Percentiles rank a stretch among this genome's conserved stretches.
Conservation (phyloP, 2,888 invertebrate species). For the Aspidiotus destructor region DNA sequence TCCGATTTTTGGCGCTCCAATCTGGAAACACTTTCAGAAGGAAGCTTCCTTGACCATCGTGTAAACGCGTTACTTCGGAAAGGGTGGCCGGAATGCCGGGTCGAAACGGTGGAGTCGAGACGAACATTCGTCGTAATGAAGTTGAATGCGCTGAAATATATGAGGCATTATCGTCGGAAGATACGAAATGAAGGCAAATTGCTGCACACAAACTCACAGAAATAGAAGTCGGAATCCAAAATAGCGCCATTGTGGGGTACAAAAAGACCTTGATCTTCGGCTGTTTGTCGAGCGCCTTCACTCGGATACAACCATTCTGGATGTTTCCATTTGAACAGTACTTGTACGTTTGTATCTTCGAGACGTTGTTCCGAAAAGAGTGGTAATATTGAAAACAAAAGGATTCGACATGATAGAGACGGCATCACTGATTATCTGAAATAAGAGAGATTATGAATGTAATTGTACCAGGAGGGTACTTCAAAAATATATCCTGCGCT, state of each 20-base stretch:
- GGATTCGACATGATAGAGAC: not conserved
- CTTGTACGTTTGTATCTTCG: slow-evolving; percentile 1
- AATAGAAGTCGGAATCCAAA: slow-evolving; percentile 23
- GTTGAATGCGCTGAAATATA: slow-evolving; percentile 5
- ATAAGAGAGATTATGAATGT: not conserved
- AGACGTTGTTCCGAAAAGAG: not conserved
- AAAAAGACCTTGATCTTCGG: not conserved
- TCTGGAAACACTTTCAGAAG: slow-evolving; percentile 17
- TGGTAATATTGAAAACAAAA: not conserved
- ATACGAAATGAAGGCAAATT: too few species aligned
- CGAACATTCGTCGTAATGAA: slow-evolving; percentile 47
- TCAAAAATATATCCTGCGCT: too few species aligned
- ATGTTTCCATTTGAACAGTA: slow-evolving; percentile 14
- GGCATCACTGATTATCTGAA: not conserved
- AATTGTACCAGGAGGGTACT: too few species aligned
- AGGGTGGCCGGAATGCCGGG: slow-evolving; percentile 67
- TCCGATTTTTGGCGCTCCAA: slow-evolving; percentile 11
- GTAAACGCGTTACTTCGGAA: slow-evolving; percentile 40
- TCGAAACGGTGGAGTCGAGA: slow-evolving; percentile 64
- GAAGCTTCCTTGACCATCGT: not conserved
- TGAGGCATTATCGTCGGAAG: not conserved
- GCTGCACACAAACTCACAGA: slow-evolving; percentile 36
- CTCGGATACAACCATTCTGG: slow-evolving; percentile 22
- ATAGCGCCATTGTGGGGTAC: slow-evolving; percentile 17
- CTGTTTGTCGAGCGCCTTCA: slow-evolving; percentile 10